Conservation (phyloP, 2,113 vertebrate species). For the Lampris incognitus region DNA sequence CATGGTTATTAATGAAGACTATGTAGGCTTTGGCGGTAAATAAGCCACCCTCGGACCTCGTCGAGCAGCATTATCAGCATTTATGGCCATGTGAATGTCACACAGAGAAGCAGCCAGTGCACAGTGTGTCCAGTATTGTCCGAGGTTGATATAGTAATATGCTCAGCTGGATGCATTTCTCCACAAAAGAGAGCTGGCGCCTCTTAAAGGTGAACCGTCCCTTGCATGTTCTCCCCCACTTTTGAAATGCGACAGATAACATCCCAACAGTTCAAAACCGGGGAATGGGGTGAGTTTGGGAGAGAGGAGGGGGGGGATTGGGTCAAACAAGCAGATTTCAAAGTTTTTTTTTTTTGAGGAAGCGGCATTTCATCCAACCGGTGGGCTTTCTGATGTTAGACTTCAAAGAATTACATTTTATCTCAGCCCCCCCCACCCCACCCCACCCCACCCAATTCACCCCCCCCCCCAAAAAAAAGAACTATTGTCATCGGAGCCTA, state of each 20-base stretch:
- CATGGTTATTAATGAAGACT: slow-evolving; percentile 48
- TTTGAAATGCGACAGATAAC: slow-evolving; percentile 80
- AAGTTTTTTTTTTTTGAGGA: slow-evolving; percentile 72
- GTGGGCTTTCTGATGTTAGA: slow-evolving; percentile 74
- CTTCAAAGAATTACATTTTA: slow-evolving; percentile 80
- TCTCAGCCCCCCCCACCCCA: slow-evolving; percentile 66
- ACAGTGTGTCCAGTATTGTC: slow-evolving; percentile 71
- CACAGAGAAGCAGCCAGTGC: slow-evolving; percentile 65
- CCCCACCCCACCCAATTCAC: slow-evolving; percentile 45
- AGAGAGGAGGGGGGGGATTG: slow-evolving; percentile 15
- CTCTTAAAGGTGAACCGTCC: slow-evolving; percentile 78
- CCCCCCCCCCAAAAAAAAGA: slow-evolving; percentile 48
- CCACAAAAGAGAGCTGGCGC: slow-evolving; percentile 65
- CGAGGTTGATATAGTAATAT: slow-evolving; percentile 71
- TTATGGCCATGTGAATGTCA: slow-evolving; percentile 52
- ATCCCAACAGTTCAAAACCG: slow-evolving; percentile 75
- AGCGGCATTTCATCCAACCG: slow-evolving; percentile 78
- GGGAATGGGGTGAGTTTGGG: slow-evolving; percentile 30
- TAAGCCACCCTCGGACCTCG: slow-evolving; percentile 61
- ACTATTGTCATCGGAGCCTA: slow-evolving; percentile 86
- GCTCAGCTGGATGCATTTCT: slow-evolving; percentile 72
- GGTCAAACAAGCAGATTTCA: slow-evolving; percentile 74
- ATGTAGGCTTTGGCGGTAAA: slow-evolving; percentile 29
- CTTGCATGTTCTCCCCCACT: slow-evolving; percentile 67
- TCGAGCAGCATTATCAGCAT: slow-evolving; percentile 59